Base-by-base conservation (phyloP, 2,888 invertebrate species). In the Ectemnius lituratus region DNA sequence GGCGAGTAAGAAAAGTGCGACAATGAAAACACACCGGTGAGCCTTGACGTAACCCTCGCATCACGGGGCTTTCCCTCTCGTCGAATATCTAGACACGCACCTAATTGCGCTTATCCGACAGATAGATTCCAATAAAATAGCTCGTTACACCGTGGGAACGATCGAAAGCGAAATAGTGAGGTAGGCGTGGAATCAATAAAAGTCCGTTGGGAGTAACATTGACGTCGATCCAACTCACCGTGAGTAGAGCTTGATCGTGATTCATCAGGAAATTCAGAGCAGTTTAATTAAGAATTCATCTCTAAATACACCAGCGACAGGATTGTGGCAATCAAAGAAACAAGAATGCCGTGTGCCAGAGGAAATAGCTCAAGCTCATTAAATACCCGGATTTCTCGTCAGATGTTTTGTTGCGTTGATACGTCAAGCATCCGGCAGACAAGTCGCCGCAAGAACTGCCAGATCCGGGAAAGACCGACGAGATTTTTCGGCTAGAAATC, bases 31-130 rank as follows among this genome's bases (percentile, higher is more conserved):
- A 37, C 3, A 37, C 8, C 37, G 52, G 16, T 61, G 65, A 62
- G 45, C 82, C 80, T 82, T 82, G 82, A 65, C 61, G 23, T 47
- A 69, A 82, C 76, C 80, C 82, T 82, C 73, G 67, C 23, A 62
- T 46, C 23, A 52, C 37, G 16, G 58, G 52, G 72, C 62, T 76
- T 79, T 76, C 80, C 74, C 82, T 68, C 70, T 66, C 66, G 45
- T 14, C 68, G 64, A 62, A 28, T 28, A 45, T 37, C 37, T 11
- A 37, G 8, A 37, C 37, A 37, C 37, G 37, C 37, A 11, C 73
- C 77, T 82, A 81, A 81, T 80, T 75, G 67, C 57, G 68, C 49
- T 46, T 46, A 67, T 60, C 65, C 73, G 46, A 28, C 70, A 46
- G 46, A 27, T 68, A 46, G 46, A 27, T 68, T 63, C 45, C 70